Evolutionary conservation across 2,113 vertebrate species (phyloP), one percentile per base, ranked within the genome.

Genomic region (Pteronura brasiliensis): DNA sequence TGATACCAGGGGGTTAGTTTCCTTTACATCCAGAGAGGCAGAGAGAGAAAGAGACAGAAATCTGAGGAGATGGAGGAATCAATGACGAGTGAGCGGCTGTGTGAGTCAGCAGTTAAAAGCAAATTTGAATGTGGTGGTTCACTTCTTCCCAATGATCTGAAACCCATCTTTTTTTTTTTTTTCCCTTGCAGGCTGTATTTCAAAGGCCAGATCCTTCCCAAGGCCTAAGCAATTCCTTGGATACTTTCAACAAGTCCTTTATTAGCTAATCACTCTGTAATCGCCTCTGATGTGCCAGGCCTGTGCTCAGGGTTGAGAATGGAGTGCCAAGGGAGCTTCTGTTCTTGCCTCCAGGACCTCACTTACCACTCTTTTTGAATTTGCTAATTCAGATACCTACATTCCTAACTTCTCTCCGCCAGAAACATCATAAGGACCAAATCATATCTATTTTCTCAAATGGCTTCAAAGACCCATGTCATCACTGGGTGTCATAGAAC

Each of bases 81-180:
- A 72, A 39, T 82, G 85, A 88, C 23, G 18, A 94, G 95, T 49
- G 44, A 39, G 95, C 57, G 39, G n/a, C 71, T 79, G 13, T 72
- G 83, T 95, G 96, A 98, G 81, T 96, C 93, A 96, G 93, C 93
- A 97, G 65, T 96, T 63, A 96, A 76, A 93, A 89, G 88, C 69
- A 57, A 94, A 95, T 67, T 86, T 72, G 69, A 88, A 84, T 42
- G 49, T 10, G 34, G 55, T 52, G 42, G 31, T 69, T 74, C 42
- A 44, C 44, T 74, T 63, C 93, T 97, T 98, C 74, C 69, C 77
- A 31, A 63, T 49, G 79, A 90, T 95, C 93, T 82, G 93, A 95
- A 96, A 96, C 67, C 36, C 92, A 93, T 97, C 59, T 14, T 88
- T 89, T 47, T 52, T 93, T 49, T 93, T 49, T 49, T 44, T 34